Conservation (phyloP, 2,797 vertebrate species). For the Notamacropus eugenii region DNA sequence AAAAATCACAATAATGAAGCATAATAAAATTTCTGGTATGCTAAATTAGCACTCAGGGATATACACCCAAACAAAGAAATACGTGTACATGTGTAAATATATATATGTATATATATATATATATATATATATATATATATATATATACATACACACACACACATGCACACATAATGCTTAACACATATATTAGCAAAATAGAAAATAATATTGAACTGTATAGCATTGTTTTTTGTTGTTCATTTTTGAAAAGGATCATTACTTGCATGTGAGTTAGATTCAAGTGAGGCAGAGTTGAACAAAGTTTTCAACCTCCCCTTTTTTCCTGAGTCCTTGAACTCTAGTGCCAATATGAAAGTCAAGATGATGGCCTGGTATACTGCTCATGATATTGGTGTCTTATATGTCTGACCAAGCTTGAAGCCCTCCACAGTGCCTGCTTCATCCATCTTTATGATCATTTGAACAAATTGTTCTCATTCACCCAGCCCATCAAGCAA, state of each 20-base stretch:
- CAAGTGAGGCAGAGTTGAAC: background rate
- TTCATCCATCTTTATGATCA: background rate
- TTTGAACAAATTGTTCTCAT: background rate
- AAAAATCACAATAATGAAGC: too few species aligned
- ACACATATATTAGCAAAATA: background rate
- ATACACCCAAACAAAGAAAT: background rate
- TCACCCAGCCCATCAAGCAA: background rate
- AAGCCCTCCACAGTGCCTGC: background rate
- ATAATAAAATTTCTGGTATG: too few species aligned
- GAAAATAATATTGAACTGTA: background rate
- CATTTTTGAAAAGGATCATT: background rate
- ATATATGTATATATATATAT: background rate
- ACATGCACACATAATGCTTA: background rate
- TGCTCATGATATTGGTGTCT: background rate
- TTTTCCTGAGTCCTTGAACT: background rate
- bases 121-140: too few species aligned
- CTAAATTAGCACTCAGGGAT: too few species aligned
- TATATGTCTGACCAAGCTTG: background rate
- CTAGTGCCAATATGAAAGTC: background rate
- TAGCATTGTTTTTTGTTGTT: background rate
- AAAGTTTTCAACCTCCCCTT: background rate
- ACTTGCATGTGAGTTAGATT: background rate
- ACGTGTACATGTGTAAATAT: rapidly evolving
- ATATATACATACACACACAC: background rate
- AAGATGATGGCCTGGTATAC: background rate